Evolutionary conservation across 2,797 vertebrate species (phyloP).

Genomic region (Aphelocoma californica): DNA sequence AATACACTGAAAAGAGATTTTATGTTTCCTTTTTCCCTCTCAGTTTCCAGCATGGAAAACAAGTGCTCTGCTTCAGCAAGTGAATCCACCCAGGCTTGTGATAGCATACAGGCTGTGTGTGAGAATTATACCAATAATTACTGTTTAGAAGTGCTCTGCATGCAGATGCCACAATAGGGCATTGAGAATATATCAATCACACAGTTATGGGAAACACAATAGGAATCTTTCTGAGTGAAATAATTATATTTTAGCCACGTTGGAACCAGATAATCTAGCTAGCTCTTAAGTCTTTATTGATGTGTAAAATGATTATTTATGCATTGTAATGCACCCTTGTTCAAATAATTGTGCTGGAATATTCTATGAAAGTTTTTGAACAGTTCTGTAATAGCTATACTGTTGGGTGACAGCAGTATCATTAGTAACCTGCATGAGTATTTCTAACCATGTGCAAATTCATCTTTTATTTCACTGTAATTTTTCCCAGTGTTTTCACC

Average conservation of each 20-base stretch:
- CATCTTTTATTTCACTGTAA: background rate
- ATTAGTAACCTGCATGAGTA: background rate
- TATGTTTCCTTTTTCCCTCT: background rate
- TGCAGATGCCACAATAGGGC: background rate
- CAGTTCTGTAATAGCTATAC: background rate
- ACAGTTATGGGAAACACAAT: slow-evolving; percentile 20
- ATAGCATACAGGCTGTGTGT: background rate
- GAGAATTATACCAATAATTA: slow-evolving; percentile 43
- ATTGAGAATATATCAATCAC: slow-evolving; percentile 10
- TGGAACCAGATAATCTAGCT: slow-evolving; percentile 11
- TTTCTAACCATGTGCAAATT: slow-evolving; percentile 3
- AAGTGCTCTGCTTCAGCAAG: slow-evolving; percentile 3
- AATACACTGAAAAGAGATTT: background rate
- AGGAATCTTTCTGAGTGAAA: slow-evolving; percentile 19
- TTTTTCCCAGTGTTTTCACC: background rate
- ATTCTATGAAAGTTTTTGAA: slow-evolving; percentile 1
- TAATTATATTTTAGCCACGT: slow-evolving; percentile 11
- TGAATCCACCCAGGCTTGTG: background rate
- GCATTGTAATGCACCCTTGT: slow-evolving; percentile 9
- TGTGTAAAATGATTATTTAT: slow-evolving; percentile 25
- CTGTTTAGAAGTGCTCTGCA: slow-evolving; percentile 20
- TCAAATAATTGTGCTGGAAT: slow-evolving; percentile 29
- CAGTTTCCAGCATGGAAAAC: background rate
- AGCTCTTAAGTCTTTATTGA: slow-evolving; percentile 18
- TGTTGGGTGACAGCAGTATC: background rate